Base-by-base conservation (phyloP, 2,888 invertebrate species). In the Cetonia aurata region DNA sequence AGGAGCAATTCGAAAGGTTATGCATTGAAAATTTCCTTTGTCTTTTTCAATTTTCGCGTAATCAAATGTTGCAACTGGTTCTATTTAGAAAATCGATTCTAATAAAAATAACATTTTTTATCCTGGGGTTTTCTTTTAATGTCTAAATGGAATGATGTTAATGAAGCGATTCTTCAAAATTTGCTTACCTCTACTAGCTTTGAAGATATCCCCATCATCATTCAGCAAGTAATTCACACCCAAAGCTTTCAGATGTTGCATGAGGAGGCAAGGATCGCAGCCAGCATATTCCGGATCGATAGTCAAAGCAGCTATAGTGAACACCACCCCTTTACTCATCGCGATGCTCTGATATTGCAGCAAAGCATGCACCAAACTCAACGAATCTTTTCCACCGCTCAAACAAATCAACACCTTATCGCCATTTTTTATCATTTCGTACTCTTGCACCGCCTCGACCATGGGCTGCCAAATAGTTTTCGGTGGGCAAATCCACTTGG, bases 331-430 rank as follows among this genome's bases (percentile, higher is more conserved):
- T 82, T 93, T 91, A 1, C 90, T 89, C 69, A 90, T 86, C 3
- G 91, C 89, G 79, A 93, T 92, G 83, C 90, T 92, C 85, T 94
- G 93, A 83, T 95, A 95, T 81, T 96, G 95, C 67, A 92, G 90
- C 78, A 96, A 85, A 0, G 93, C 91, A 82, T 96, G 96, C 0
- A 96, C 86, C 9, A 96, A 86, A 0, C 93, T 92, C n/a, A 96
- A 85, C 0, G 96, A 96, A 80, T 94, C 92, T 75, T 92, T 92
- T 1, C 94, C 93, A 0, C 93, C 95, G 0, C 95, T 95, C 53
- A 96, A 85, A 80, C 96, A 96, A 12, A 96, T 91, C 80, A 96
- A 86, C 13, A 96, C 90, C 73, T 91, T 89, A 82, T 96, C 96
- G 1, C 93, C 93, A 75, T 94, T 89, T 66, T 90, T 87, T 69